Evolutionary conservation across 2,797 vertebrate genomes (phyloP).

Genomic region (Mastacembelus armatus): DNA sequence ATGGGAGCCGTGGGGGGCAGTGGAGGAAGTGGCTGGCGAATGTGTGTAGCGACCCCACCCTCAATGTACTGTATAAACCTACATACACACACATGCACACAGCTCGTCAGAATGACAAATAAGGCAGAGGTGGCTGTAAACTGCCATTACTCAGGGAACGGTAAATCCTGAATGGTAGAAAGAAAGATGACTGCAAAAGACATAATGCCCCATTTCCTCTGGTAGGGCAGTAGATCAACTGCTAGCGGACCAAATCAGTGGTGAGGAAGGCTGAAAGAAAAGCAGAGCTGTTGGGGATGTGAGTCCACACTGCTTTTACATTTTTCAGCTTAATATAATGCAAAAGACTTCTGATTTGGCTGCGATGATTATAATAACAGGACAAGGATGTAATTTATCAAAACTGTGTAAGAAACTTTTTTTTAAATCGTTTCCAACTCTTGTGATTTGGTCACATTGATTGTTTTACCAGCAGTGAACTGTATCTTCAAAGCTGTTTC

Average conservation of each 20-base stretch:
- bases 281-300: conserved; percentile 17
- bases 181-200: conserved; percentile 80
- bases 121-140: conserved; percentile 70
- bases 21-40: conserved; percentile 16
- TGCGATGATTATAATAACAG: no score
- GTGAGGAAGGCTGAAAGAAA: conserved; percentile 13
- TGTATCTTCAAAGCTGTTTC: neutral
- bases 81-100: conserved; percentile 27
- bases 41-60: conserved; percentile 27
- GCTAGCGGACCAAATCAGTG: conserved; percentile 36
- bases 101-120: conserved; percentile 78
- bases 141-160: conserved; percentile 81
- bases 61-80: conserved; percentile 15
- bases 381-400: no score
- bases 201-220: conserved; percentile 79
- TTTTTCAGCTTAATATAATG: conserved; percentile 7
- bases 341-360: neutral
- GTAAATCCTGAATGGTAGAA: conserved; percentile 82
- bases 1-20: conserved; percentile 42
- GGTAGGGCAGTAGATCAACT: conserved; percentile 78
- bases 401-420: no score
- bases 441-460: neutral
- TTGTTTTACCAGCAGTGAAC: neutral
- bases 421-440: no score
- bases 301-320: conserved; percentile 36